phyloP scores from a whole-genome alignment of 2,797 vertebrate species.

The Myotis vivesi region DNA sequence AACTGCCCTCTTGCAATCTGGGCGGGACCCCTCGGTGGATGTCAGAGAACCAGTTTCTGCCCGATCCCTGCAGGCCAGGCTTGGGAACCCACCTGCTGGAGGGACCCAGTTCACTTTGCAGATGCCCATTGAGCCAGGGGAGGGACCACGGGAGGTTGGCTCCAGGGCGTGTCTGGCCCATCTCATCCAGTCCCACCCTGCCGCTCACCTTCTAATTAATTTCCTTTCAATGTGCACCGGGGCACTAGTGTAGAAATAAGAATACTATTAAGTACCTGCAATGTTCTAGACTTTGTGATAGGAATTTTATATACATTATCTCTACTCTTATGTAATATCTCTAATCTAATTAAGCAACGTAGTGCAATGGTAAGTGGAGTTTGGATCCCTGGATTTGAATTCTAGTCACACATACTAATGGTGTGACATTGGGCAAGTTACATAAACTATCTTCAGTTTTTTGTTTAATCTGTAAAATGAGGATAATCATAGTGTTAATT shows the following conservation, averaged over 20 bases:
- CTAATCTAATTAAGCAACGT: background rate
- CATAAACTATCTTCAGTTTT: background rate
- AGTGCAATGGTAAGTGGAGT: background rate
- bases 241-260: background rate
- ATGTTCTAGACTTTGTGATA: conserved; percentile 2
- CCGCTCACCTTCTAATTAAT: too few species aligned
- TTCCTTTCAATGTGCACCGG: too few species aligned
- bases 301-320: background rate
- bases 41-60: too few species aligned
- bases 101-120: too few species aligned
- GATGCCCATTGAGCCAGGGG: too few species aligned
- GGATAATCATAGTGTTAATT: background rate
- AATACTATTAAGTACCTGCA: background rate
- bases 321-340: background rate
- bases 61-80: too few species aligned
- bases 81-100: accelerated
- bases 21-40: too few species aligned
- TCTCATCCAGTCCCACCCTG: too few species aligned
- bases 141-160: too few species aligned
- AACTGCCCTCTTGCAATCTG: too few species aligned
- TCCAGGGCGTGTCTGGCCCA: too few species aligned
- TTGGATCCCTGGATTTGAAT: background rate
- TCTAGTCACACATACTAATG: background rate
- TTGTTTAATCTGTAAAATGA: background rate
- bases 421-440: background rate